Percentiles rank a stretch among this genome's conserved stretches.
phyloP scores from a whole-genome alignment of 2,113 vertebrate genomes.

The Lutjanus erythropterus region DNA sequence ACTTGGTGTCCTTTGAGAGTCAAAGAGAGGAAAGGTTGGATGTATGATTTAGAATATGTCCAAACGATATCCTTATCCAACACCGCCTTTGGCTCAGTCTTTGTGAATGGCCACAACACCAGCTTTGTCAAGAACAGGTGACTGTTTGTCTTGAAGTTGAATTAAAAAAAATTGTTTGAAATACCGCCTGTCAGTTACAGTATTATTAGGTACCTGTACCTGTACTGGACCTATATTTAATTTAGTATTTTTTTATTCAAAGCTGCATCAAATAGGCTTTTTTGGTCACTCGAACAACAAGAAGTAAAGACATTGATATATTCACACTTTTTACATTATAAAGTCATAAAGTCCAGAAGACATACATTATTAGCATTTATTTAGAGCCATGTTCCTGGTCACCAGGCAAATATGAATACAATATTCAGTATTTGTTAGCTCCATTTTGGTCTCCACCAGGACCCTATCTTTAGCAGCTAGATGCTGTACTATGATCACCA shows the following conservation, averaged over 20 bases:
- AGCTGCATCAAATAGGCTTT: too few species aligned
- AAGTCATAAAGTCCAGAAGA: too few species aligned
- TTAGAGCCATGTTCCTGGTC: too few species aligned
- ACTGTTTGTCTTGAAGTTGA: not conserved
- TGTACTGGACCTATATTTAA: too few species aligned
- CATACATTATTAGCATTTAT: too few species aligned
- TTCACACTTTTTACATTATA: too few species aligned
- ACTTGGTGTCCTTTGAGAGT: not conserved
- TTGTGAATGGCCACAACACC: not conserved
- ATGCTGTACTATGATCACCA: not conserved
- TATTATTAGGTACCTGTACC: too few species aligned
- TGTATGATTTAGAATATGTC: not conserved
- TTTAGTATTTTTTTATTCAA: too few species aligned
- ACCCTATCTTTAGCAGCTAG: not conserved
- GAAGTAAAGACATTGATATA: too few species aligned
- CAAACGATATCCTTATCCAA: not conserved
- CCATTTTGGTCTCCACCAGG: not conserved
- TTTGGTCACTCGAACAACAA: too few species aligned
- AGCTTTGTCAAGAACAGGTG: not conserved
- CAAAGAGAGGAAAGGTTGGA: conserved; percentile 3
- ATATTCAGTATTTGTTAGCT: not conserved
- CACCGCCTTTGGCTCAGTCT: not conserved
- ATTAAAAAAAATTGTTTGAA: too few species aligned
- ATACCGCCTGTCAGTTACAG: not conserved
- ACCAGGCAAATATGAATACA: not conserved